Evolutionary conservation across 1,140 invertebrate species (phyloP).

Genomic region (Eciton burchellii): DNA sequence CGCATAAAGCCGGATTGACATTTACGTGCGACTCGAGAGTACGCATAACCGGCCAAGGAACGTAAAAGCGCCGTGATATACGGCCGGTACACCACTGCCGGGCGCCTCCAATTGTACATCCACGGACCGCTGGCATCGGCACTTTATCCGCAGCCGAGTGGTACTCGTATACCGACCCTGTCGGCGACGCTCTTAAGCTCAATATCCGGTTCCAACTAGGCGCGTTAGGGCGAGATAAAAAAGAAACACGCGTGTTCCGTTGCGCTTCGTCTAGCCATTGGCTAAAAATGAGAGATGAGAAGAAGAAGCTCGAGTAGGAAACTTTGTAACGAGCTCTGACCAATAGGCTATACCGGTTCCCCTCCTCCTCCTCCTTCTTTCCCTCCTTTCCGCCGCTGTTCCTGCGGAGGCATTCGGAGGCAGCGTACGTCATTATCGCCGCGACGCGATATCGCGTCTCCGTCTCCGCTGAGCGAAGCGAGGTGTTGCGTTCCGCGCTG

Average conservation of each 20-base stretch:
- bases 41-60: constrained; percentile 25
- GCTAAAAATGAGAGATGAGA: neutral
- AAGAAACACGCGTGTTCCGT: neutral
- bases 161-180: neutral
- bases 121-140: neutral
- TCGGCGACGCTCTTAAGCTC: too few species aligned
- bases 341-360: too few species aligned
- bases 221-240: neutral
- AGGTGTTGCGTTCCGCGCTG: constrained; percentile 35
- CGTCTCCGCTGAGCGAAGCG: constrained; percentile 5
- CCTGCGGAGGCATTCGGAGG: neutral
- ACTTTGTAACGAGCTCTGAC: too few species aligned
- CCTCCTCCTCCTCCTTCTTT: too few species aligned
- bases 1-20: constrained; percentile 60
- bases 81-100: neutral
- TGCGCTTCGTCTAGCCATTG: neutral
- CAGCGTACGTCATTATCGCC: neutral
- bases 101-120: neutral
- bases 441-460: neutral
- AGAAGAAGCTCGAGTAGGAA: too few species aligned
- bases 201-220: neutral
- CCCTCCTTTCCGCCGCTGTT: too few species aligned
- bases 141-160: neutral
- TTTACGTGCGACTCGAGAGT: constrained; percentile 62
- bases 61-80: constrained; percentile 37